Evolutionary conservation across 2,797 vertebrate genomes (phyloP).

Genomic region (Galaxias olidus): DNA sequence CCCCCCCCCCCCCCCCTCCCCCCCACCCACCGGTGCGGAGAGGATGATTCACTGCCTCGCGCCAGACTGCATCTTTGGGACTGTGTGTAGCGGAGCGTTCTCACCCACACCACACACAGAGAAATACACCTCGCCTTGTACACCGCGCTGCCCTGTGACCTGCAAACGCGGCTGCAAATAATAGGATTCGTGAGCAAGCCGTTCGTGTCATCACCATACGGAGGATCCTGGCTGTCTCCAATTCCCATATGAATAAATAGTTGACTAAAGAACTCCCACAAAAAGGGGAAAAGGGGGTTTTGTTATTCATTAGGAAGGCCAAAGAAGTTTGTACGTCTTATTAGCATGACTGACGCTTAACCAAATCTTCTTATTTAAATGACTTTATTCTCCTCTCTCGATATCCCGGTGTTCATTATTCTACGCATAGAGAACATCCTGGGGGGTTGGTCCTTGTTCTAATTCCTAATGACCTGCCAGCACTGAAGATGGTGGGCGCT

Average conservation of each 20-base stretch:
- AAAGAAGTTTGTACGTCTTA: slow-evolving; percentile 53
- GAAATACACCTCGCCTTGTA: slow-evolving; percentile 29
- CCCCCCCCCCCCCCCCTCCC: too few species aligned
- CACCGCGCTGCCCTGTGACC: slow-evolving; percentile 49
- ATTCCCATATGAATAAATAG: slow-evolving; percentile 38
- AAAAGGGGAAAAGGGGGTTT: not conserved
- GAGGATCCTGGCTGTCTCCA: slow-evolving; percentile 36
- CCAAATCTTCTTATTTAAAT: not conserved
- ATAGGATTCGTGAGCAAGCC: slow-evolving; percentile 38
- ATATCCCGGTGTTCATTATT: slow-evolving; percentile 70
- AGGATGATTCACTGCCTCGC: slow-evolving; percentile 67
- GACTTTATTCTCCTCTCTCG: not conserved
- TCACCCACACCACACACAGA: slow-evolving; percentile 52
- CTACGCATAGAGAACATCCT: slow-evolving; percentile 52
- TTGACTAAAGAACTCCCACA: too few species aligned
- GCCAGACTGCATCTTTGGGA: slow-evolving; percentile 68
- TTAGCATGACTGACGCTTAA: slow-evolving; percentile 37
- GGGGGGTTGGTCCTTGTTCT: slow-evolving; percentile 57
- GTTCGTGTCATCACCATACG: too few species aligned
- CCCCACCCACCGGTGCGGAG: slow-evolving; percentile 70
- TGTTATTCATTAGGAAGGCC: slow-evolving; percentile 49
- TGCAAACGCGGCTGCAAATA: slow-evolving; percentile 59
- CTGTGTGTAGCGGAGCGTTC: slow-evolving; percentile 58
- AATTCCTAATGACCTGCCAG: slow-evolving; percentile 69
- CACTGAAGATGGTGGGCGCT: slow-evolving; percentile 52